Conservation (phyloP, 53 echinoderm and acorn worm genomes). For the Crossaster papposus region DNA sequence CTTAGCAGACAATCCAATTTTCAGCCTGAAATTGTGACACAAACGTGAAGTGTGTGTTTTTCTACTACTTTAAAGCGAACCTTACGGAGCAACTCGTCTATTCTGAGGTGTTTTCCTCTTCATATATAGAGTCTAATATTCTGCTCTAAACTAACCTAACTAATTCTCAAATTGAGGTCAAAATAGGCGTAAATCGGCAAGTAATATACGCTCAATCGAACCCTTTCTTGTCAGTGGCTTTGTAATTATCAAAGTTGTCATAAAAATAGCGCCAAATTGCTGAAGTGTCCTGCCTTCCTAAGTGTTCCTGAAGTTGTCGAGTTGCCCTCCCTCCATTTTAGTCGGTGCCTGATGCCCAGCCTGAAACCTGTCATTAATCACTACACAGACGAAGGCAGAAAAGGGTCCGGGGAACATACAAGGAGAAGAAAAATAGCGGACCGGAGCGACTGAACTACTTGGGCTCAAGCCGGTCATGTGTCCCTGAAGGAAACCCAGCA, state of each 20-base stretch:
- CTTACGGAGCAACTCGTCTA: neutral
- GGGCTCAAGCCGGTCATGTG: constrained; percentile 1
- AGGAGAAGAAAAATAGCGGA: neutral
- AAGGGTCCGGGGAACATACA: neutral
- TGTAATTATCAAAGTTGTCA: neutral
- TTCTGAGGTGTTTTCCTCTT: no score
- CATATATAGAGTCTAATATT: no score
- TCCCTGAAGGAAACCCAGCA: neutral
- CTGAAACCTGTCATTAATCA: neutral
- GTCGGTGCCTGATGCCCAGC: neutral
- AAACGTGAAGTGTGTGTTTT: neutral
- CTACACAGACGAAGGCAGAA: neutral
- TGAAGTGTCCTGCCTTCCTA: neutral
- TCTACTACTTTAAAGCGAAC: neutral
- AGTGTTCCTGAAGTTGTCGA: neutral
- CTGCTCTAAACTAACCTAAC: no score
- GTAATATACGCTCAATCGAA: no score
- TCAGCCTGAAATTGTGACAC: constrained; percentile 10
- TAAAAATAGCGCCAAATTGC: neutral
- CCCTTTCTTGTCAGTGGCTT: neutral
- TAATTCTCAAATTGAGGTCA: no score
- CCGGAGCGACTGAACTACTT: neutral
- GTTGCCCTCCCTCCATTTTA: neutral
- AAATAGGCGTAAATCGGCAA: no score
- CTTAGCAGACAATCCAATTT: constrained; percentile 27